These are phyloP conservation scores for Odobenus rosmarus DNA, from an alignment of 2,113 vertebrate species.

Conservation along the genomic window DNA sequence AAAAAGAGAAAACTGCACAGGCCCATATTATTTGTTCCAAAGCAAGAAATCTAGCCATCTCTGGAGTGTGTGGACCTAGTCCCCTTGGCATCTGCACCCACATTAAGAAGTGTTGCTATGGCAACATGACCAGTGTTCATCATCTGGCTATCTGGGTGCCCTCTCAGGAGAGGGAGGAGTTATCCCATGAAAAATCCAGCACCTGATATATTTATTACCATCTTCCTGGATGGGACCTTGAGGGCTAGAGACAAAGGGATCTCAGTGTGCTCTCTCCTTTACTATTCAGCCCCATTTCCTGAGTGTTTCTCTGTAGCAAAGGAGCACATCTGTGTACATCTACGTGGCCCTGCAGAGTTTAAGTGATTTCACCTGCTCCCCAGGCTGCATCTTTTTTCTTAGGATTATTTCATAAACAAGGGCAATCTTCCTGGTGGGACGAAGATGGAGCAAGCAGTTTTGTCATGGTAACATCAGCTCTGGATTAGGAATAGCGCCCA, in stretches of 20 bases:
- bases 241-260: neutral
- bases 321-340: too few species aligned
- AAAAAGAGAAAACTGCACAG: neutral
- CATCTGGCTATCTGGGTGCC: neutral
- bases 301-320: neutral
- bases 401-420: neutral
- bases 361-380: neutral
- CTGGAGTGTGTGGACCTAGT: accelerated
- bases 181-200: neutral
- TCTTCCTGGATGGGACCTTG: neutral
- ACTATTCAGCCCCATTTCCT: neutral
- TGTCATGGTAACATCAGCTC: neutral
- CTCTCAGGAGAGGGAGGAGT: neutral
- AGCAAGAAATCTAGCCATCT: neutral
- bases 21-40: neutral
- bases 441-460: neutral
- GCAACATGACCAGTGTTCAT: neutral
- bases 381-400: neutral
- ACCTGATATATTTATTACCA: neutral
- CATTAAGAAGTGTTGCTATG: neutral
- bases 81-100: neutral
- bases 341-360: neutral
- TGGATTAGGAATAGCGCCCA: accelerated
- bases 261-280: neutral
- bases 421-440: neutral